Base-by-base conservation (phyloP, 2,113 vertebrate genomes). In the Chionis minor region DNA sequence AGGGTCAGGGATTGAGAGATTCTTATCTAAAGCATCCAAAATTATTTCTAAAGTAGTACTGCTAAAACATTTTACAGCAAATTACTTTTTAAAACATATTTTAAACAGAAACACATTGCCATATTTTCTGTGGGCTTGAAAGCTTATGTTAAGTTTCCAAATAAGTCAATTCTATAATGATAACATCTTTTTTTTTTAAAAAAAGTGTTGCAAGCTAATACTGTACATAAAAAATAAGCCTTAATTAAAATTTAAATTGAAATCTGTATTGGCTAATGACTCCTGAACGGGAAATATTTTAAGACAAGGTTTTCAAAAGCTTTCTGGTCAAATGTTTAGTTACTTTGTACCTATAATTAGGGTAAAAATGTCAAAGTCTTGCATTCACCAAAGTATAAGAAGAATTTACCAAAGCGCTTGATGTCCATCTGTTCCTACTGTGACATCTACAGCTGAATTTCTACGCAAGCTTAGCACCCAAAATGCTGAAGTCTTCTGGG, bases 71-170 rank as follows among this genome's bases (percentile, higher is more conserved):
- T 97, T 98, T 97, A 95, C 90, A 96, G 96, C 77, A 88, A 98
- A 97, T 97, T 97, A 96, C 94, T 98, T 98, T 98, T 96, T 94
- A 42, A 95, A 80, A 91, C 69, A 93, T 95, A 97, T 98, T 98
- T 98, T 98, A 98, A 97, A 98, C 87, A 97, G 97, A 98, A 98
- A 98, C 96, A 97, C 63, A 96, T 90, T 77, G 74, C 97, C 98
- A 98, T 98, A 98, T 98, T 98, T 98, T 98, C 97, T 98, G 98
- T 98, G 98, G 98, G 98, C 96, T 98, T 98, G 98, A 96, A 98
- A 98, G 97, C 98, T 98, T 98, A 98, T 98, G 98, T 97, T 98
- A 98, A 98, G 97, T 98, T 98, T 98, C 98, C 98, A 98, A 98
- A 98, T 98, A 98, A 98, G 97, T 98, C 97, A 98, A 97, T 97